A percentile compares a stretch with the other conserved stretches of the same genome.
Conservation (phyloP, 1,140 invertebrate species). For the Calosoma granatense region DNA sequence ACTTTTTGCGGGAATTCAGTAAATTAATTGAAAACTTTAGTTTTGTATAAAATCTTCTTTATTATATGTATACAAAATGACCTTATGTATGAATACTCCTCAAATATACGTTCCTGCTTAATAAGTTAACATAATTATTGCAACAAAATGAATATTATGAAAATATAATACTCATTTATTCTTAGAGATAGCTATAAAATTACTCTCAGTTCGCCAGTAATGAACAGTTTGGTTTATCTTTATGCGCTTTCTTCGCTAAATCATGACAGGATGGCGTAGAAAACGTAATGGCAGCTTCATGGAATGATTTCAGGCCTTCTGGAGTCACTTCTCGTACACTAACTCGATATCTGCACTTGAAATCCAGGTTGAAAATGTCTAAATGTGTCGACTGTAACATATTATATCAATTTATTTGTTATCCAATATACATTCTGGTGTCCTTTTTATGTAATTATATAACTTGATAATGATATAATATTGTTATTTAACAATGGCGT, state of each 20-base stretch:
- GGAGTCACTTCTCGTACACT: conserved; percentile 21
- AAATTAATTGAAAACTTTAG: too few relatives aligned
- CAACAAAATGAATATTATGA: conserved; percentile 5
- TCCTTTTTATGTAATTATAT: too few relatives aligned
- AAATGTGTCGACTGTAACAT: conserved; percentile 26
- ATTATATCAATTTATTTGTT: too few relatives aligned
- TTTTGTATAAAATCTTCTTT: not conserved
- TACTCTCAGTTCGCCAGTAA: not conserved
- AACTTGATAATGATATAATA: too few relatives aligned
- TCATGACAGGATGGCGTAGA: conserved; percentile 23
- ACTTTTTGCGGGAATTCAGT: too few relatives aligned
- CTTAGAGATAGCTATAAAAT: not conserved
- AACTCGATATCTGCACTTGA: conserved; percentile 25
- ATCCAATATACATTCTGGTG: too few relatives aligned
- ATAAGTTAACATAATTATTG: conserved; percentile 7
- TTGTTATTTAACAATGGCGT: too few relatives aligned
- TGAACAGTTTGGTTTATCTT: conserved; percentile 15
- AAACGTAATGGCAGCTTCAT: conserved; percentile 25
- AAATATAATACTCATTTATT: conserved; percentile 4
- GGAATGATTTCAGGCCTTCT: conserved; percentile 17
- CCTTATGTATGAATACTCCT: not conserved
- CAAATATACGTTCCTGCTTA: not conserved
- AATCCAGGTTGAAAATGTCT: conserved; percentile 25
- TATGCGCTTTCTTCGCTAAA: conserved; percentile 18
- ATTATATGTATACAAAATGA: too few relatives aligned